Evolutionary conservation across 2,888 invertebrate species (phyloP).

Genomic region (Urechis unicinctus): DNA sequence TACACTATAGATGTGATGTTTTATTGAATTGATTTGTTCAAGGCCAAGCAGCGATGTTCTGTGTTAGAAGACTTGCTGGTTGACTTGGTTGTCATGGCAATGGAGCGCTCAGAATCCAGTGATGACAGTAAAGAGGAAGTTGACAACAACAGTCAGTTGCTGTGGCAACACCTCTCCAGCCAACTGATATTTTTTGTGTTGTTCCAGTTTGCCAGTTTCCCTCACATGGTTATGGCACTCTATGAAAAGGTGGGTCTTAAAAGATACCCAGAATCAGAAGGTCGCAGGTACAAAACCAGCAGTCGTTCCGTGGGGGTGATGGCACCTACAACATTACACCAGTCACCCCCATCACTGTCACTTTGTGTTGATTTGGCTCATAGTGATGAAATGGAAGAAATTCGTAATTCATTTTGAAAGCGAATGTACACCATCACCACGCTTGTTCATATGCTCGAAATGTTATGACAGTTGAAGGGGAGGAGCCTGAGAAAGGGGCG

Average conservation of each 20-base stretch:
- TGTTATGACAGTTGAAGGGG: constrained; percentile 32
- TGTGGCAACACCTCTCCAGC: constrained; percentile 86
- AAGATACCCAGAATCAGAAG: too few relatives aligned
- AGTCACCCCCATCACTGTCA: too few relatives aligned
- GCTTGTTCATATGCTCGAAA: background rate
- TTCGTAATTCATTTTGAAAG: background rate
- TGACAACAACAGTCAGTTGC: constrained; percentile 28
- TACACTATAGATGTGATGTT: too few relatives aligned
- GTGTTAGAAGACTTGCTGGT: constrained; percentile 89
- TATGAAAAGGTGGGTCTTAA: constrained; percentile 67
- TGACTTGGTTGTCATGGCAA: constrained; percentile 80
- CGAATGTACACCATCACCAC: background rate
- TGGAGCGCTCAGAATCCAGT: constrained; percentile 75
- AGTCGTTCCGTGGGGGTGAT: too few relatives aligned
- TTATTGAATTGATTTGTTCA: constrained; percentile 1
- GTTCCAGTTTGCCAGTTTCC: constrained; percentile 88
- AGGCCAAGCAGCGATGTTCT: constrained; percentile 77
- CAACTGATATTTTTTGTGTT: constrained; percentile 91
- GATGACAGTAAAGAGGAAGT: constrained; percentile 21
- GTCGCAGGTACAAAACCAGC: too few relatives aligned
- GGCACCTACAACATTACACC: too few relatives aligned
- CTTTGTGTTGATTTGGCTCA: too few relatives aligned
- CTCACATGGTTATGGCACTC: constrained; percentile 81
- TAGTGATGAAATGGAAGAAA: too few relatives aligned
- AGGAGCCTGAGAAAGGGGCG: constrained; percentile 77